Evolutionary conservation across 2,113 vertebrate species (phyloP).

Genomic region (Channa argus): DNA sequence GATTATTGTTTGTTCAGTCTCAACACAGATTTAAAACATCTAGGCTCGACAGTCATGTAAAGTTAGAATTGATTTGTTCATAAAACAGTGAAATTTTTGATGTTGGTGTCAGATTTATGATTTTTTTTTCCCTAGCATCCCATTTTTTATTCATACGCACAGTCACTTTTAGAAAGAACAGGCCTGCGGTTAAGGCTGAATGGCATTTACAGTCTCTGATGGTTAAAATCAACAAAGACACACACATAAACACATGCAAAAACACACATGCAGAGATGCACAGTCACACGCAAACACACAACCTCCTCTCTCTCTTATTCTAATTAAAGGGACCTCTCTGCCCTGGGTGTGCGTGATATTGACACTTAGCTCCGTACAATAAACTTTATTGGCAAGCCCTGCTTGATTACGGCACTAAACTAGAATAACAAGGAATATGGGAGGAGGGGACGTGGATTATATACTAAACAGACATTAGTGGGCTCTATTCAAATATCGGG

Average conservation of each 20-base stretch:
- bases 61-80: slow-evolving; percentile 74
- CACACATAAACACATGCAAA: slow-evolving; percentile 38
- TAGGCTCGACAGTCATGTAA: slow-evolving; percentile 69
- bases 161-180: slow-evolving; percentile 44
- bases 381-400: slow-evolving; percentile 99
- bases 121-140: slow-evolving; percentile 10
- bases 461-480: slow-evolving; percentile 78
- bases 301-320: slow-evolving; percentile 92
- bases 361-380: slow-evolving; percentile 98
- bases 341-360: slow-evolving; percentile 96
- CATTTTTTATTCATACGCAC: slow-evolving; percentile 49
- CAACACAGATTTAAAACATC: slow-evolving; percentile 69
- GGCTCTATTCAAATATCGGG: slow-evolving; percentile 68
- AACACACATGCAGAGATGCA: slow-evolving; percentile 33
- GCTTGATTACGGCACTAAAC: slow-evolving; percentile 95
- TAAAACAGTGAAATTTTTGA: slow-evolving; percentile 68
- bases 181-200: slow-evolving; percentile 34
- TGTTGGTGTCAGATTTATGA: slow-evolving; percentile 57
- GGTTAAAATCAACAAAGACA: slow-evolving; percentile 51
- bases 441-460: slow-evolving; percentile 83
- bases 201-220: slow-evolving; percentile 39
- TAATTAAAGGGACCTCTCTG: slow-evolving; percentile 96
- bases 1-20: slow-evolving; percentile 77
- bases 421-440: slow-evolving; percentile 98
- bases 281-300: slow-evolving; percentile 29